Evolutionary conservation across 2,797 vertebrate genomes (phyloP), one percentile per base, ranked within the genome.

Genomic region (Pangasius macronema): DNA sequence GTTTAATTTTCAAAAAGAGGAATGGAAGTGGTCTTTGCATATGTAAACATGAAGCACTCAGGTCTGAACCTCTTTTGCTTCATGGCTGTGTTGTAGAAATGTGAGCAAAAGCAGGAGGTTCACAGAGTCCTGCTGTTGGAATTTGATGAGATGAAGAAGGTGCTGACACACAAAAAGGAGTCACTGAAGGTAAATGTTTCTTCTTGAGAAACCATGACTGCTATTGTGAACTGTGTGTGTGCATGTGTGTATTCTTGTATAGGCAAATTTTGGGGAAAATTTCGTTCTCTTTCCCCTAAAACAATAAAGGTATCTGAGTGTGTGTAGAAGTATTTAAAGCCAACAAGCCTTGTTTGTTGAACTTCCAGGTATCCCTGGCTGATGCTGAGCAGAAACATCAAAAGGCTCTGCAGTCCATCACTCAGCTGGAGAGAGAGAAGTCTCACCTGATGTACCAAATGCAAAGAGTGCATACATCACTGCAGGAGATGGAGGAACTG

Each of bases 341-440:
- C 22, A 22, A 42, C 1, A 0, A 14, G 63, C 30, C 27, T 20
- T 53, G n/a, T 3, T 57, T 59, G 27, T 63, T 79, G 30, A 13
- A 84, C n/a, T 51, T 53, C 24, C 93, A 99, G 97, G 97, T 98
- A 33, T 70, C 33, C 2, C 18, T 70, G 20, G 8, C 68, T 98
- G 75, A 72, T 42, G 95, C 93, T 0, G 97, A 99, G 67, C 30
- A 68, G 16, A 36, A 33, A 16, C 16, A 68, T 68, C 14, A 33
- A 5, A 68, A 68, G 1, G 13, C 33, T 36, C 67, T 36, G 16
- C 18, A 24, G 36, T 42, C 20, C 36, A 72, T 72, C 68, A 42
- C 36, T 42, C 68, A 39, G 36, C 68, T 72, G 3, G 3, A 72
- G 68, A 22, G 7, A 72, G 36, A 72, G 68, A 39, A 72, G 33